A percentile compares a stretch with the other conserved stretches of the same genome.
These are phyloP conservation scores for Grus americana DNA, from an alignment of 2,113 vertebrate genomes.

Conservation along the genomic window DNA sequence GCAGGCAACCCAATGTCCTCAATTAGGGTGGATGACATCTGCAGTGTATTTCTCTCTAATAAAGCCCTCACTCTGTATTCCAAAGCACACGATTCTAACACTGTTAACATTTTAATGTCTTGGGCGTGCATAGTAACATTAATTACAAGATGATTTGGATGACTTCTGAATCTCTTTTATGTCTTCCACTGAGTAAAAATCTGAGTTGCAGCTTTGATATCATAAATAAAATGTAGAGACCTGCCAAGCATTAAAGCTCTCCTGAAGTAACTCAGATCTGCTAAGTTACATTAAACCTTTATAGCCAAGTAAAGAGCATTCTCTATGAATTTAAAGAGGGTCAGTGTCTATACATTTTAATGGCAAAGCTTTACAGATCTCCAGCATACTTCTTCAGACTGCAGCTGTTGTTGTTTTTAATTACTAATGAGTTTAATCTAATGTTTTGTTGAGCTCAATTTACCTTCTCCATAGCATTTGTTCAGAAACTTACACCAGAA, in stretches of 20 bases:
- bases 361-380: conserved; percentile 43
- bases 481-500: conserved; percentile 58
- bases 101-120: conserved; percentile 99
- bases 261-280: conserved; percentile 81
- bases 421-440: conserved; percentile 74
- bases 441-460: conserved; percentile 73
- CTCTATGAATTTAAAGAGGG: conserved; percentile 83
- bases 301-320: conserved; percentile 81
- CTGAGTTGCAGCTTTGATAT: conserved; percentile 91
- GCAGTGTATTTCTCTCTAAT: conserved; percentile 93
- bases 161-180: conserved; percentile 96
- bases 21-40: conserved; percentile 99
- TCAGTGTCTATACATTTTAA: conserved; percentile 64
- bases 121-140: conserved; percentile 97
- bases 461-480: conserved; percentile 69
- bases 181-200: conserved; percentile 95
- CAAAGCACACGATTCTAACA: conserved; percentile 96
- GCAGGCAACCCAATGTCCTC: conserved; percentile 98
- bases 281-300: conserved; percentile 88
- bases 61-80: conserved; percentile 99
- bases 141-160: conserved; percentile 98
- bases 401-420: conserved; percentile 73
- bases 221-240: conserved; percentile 96
- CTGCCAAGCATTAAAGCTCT: conserved; percentile 86
- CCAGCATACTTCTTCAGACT: conserved; percentile 48